Evolutionary conservation across 2,797 vertebrate genomes (phyloP), one percentile per base, ranked within the genome.

Genomic region (Anabacerthia variegaticeps): DNA sequence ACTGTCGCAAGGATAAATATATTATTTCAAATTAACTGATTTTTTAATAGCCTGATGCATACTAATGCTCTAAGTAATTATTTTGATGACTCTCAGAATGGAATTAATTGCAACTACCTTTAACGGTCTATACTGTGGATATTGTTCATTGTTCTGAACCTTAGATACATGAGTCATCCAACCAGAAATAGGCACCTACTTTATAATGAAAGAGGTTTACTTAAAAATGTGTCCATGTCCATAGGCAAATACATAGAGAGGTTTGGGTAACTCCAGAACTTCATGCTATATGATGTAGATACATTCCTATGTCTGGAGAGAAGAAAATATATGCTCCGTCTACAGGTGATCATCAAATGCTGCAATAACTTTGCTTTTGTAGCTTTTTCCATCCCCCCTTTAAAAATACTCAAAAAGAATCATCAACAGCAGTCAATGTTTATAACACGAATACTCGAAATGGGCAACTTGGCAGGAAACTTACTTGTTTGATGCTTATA

Each of bases 101-200:
- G 14, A 71, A 88, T 83, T 73, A 66, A 44, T 73, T 66, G 21
- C 61, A 59, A 41, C 11, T 84, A 63, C 37, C 8, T 71, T 56
- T 34, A 81, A 10, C 58, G 4, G 4, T 34, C 39, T 76, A 13
- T 44, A 51, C 27, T 62, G 30, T 66, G 36, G 28, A 49, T 24
- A 46, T 30, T 41, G 15, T 54, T 92, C 36, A 77, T 56, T n/a
- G 43, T 32, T 84, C 27, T 74, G 48, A 92, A 77, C 5, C 80
- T 86, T 46, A 0, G 0, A 49, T 49, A 58, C 3, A 12, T 58
- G 61, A 46, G 69, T 80, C 43, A 51, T 71, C 2, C 6, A 46
- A 63, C 9, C 16, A 84, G 56, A 84, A 92, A 77, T 4, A 81
- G 27, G 36, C 3, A 62, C 37, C 18, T 32, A 24, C 12, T 73